Evolutionary conservation across 2,888 invertebrate genomes (phyloP).

Genomic region (Tetragonula carbonaria): DNA sequence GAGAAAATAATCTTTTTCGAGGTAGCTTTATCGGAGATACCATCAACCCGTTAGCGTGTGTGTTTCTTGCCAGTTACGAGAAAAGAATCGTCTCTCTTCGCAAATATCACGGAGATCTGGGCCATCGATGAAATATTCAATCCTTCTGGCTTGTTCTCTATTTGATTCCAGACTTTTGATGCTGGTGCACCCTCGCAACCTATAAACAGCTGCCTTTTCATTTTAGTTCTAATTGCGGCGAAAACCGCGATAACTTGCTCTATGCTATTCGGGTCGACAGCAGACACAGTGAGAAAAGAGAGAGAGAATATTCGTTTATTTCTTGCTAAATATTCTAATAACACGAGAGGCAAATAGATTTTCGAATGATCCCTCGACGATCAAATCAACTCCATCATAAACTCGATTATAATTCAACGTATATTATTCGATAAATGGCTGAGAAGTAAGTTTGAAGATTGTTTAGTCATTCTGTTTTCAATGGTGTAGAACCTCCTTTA

Average conservation of each 20-base stretch:
- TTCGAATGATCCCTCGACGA: background rate
- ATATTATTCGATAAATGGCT: too few relatives aligned
- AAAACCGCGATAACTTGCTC: conserved; percentile 8
- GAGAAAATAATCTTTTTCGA: background rate
- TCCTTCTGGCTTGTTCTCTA: background rate
- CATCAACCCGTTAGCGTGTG: background rate
- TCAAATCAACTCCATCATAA: background rate
- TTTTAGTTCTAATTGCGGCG: conserved; percentile 18
- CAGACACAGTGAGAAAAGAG: background rate
- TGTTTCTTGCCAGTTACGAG: background rate
- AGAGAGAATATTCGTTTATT: background rate
- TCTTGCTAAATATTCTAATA: background rate
- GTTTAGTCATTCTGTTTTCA: too few relatives aligned
- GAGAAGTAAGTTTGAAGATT: too few relatives aligned
- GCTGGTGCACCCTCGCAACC: background rate
- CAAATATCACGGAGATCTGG: conserved; percentile 4
- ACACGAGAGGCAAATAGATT: background rate
- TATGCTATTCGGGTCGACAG: conserved; percentile 5
- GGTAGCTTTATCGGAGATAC: background rate
- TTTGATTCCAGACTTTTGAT: background rate
- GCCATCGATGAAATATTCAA: background rate
- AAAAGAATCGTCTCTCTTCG: background rate
- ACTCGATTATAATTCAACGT: too few relatives aligned
- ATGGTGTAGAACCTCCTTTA: too few relatives aligned
- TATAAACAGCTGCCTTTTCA: conserved; percentile 11